A percentile compares a stretch with the other conserved stretches of the same genome.
phyloP scores from a whole-genome alignment of 2,888 invertebrate genomes.

The Polydrusus cervinus region DNA sequence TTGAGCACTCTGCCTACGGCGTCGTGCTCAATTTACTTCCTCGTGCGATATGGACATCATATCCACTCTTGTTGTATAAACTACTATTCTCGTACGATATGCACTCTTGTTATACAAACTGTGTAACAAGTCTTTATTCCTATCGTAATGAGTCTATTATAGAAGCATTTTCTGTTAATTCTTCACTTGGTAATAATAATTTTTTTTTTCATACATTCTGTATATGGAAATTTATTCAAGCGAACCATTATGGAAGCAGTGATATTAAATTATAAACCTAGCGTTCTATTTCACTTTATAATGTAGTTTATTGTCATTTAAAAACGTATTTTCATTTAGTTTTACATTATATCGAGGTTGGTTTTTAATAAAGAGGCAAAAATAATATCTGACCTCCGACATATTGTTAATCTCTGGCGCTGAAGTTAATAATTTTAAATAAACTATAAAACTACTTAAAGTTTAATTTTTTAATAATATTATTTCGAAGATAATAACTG shows the following conservation, averaged over 20 bases:
- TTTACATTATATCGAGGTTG: background rate
- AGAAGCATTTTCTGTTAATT: no score
- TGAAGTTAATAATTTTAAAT: background rate
- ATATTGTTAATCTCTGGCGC: background rate
- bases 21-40: no score
- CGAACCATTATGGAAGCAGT: background rate
- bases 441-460: no score
- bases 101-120: no score
- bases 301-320: constrained; percentile 10
- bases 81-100: no score
- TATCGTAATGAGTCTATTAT: no score
- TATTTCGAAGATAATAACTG: no score
- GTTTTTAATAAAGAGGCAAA: background rate
- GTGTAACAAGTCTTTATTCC: no score
- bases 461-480: no score
- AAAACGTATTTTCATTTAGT: constrained; percentile 18
- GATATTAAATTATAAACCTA: constrained; percentile 16
- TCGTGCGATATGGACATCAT: no score
- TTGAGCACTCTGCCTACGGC: no score
- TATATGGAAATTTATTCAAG: constrained; percentile 7
- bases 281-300: background rate
- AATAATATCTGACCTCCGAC: background rate
- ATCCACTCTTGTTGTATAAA: no score
- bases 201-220: background rate
- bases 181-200: background rate